Base-by-base conservation (phyloP, 2,113 vertebrate species). In the Pygoscelis antarcticus region DNA sequence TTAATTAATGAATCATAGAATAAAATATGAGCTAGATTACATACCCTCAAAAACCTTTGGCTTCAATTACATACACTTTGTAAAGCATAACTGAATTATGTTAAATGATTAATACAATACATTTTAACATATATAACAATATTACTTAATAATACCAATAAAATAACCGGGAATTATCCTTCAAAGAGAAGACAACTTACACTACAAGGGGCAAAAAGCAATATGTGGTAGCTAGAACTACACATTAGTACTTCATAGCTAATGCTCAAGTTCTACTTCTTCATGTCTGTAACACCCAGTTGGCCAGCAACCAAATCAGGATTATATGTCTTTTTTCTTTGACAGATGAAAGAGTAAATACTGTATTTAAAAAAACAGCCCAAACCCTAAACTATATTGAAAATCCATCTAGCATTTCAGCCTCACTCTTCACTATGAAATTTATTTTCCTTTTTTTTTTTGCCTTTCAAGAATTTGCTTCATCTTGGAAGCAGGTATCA, bases 401-500 rank as follows among this genome's bases (percentile, higher is more conserved):
- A 94, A 96, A 69, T 65, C 51, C 75, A 81, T 40, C 64, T 57
- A 82, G 36, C 12, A 60, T 46, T 94, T 84, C 83, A 90, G 89
- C 70, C 27, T 83, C 68, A 60, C n/a, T 81, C 60, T 65, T 94
- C 61, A 74, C 61, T 70, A 79, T 36, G 61, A 89, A 80, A 95
- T 95, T 94, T 88, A 75, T 90, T 96, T 92, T 83, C 51, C 18
- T 36, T 62, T 82, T 49, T 68, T 26, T 16, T 6, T 14, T 6
- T 10, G 8, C 22, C 26, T 64, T 85, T 82, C 57, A 62, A 83
- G 61, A 92, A 76, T 60, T 84, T 92, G 16, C 75, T 94, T 94
- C 83, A 78, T 83, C 88, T 86, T 68, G 71, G 77, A 93, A 71
- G 75, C 61, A 95, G 40, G 51, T 40, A 74, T 75, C 85, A 97